phyloP scores from a whole-genome alignment of 2,113 vertebrate genomes.

The Platichthys stellatus region DNA sequence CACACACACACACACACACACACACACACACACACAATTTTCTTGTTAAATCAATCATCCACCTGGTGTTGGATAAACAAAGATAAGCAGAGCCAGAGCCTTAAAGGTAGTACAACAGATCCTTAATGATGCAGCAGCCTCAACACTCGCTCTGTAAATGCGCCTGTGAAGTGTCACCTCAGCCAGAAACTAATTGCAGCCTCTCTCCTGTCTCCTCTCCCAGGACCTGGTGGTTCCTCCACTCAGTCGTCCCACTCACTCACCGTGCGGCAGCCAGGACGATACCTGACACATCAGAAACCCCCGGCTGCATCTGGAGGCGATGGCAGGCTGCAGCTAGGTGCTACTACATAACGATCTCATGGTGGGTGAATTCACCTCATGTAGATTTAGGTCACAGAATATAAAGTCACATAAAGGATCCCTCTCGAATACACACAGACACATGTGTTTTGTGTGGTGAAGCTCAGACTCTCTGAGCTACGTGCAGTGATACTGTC shows the following conservation, averaged over 20 bases:
- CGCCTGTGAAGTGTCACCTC: slow-evolving; percentile 24
- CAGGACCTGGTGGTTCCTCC: slow-evolving; percentile 17
- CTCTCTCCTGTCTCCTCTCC: slow-evolving; percentile 14
- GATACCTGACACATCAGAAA: slow-evolving; percentile 6
- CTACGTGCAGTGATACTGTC: slow-evolving; percentile 7
- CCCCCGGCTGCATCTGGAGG: neutral
- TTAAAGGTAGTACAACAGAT: neutral
- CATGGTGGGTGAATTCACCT: neutral
- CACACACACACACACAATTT: too few relatives aligned
- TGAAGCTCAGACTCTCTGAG: slow-evolving; percentile 22
- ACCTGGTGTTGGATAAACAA: neutral
- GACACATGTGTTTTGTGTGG: slow-evolving; percentile 9
- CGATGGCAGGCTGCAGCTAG: neutral
- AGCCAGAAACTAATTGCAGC: slow-evolving; percentile 44
- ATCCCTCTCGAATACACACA: neutral
- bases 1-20: too few relatives aligned
- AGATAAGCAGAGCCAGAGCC: neutral
- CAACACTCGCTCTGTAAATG: slow-evolving; percentile 6
- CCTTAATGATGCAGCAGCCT: slow-evolving; percentile 18
- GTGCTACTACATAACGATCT: neutral
- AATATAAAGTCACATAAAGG: neutral
- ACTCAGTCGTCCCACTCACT: neutral
- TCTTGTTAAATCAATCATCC: too few relatives aligned
- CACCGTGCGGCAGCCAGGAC: neutral
- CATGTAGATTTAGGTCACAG: too few relatives aligned